These are phyloP conservation scores for Nasua narica DNA, from an alignment of 2,797 vertebrate species.

Conservation along the genomic window DNA sequence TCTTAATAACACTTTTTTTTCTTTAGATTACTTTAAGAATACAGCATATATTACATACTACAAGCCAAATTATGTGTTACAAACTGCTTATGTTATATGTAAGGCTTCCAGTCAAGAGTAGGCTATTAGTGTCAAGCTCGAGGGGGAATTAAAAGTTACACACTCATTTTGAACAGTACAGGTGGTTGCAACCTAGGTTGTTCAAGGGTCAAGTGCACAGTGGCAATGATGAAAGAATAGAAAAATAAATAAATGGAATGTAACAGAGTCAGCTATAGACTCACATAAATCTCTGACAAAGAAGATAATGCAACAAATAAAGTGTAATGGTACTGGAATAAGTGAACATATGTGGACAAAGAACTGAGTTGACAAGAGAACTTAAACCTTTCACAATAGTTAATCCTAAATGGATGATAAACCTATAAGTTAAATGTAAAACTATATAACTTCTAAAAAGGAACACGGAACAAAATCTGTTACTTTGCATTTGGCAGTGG, in stretches of 20 bases:
- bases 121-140: background rate
- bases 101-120: background rate
- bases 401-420: background rate
- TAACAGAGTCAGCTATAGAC: background rate
- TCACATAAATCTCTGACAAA: background rate
- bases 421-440: background rate
- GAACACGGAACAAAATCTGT: background rate
- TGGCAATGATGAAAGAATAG: background rate
- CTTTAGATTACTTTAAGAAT: background rate
- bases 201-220: background rate
- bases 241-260: background rate
- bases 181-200: background rate
- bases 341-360: background rate
- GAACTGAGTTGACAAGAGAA: background rate
- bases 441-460: background rate
- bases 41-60: background rate
- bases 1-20: background rate
- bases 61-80: background rate
- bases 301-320: background rate
- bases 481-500: background rate
- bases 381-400: background rate
- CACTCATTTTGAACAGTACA: background rate
- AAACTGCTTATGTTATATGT: background rate
- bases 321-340: background rate
- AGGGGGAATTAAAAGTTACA: background rate